Conservation (phyloP, 2,888 invertebrate species). For the Chironomus riparius region DNA sequence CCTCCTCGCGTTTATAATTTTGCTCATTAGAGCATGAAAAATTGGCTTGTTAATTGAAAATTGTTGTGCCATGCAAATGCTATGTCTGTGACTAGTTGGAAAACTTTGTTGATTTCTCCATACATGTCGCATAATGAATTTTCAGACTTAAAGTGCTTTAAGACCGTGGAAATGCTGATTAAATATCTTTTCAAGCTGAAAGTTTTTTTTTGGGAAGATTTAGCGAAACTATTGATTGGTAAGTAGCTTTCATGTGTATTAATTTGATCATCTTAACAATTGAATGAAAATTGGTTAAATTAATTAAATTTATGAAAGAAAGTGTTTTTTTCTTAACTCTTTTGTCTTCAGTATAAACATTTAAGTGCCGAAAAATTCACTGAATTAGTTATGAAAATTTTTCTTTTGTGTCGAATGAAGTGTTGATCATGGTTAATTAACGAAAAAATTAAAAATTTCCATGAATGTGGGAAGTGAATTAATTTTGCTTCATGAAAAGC, state of each 20-base stretch:
- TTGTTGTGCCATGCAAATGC: not conserved
- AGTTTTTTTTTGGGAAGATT: no score
- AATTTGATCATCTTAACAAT: no score
- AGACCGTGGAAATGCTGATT: not conserved
- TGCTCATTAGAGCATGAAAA: slow-evolving; percentile 5
- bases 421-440: not conserved
- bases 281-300: no score
- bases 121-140: no score
- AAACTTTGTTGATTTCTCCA: no score
- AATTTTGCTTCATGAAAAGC: no score
- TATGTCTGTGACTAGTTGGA: no score
- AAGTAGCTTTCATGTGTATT: not conserved
- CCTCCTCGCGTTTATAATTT: not conserved
- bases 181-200: not conserved
- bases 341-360: not conserved
- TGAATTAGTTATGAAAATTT: no score
- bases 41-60: not conserved
- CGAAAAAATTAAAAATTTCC: no score
- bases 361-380: not conserved
- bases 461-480: no score
- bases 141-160: not conserved
- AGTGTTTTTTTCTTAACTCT: not conserved
- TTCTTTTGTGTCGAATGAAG: no score
- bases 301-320: not conserved
- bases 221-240: not conserved